Percentiles rank a stretch among this genome's conserved stretches.
phyloP scores from a whole-genome alignment of 1,140 invertebrate genomes.

The Idris sp. region DNA sequence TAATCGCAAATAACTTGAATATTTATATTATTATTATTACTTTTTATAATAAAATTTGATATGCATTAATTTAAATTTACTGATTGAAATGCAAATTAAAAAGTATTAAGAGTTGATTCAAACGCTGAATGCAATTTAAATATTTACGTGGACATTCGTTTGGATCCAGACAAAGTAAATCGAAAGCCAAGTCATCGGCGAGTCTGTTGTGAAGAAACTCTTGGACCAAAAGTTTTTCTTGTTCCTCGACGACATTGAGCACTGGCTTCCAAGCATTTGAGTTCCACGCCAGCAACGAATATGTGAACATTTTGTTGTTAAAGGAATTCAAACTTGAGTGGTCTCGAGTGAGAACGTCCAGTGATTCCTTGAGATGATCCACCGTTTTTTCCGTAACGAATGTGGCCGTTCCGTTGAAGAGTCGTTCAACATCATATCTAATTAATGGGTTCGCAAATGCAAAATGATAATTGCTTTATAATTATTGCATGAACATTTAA shows the following conservation, averaged over 20 bases:
- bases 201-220: slow-evolving; percentile 67
- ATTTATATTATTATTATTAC: no score
- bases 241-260: slow-evolving; percentile 67
- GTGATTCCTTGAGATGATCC: slow-evolving; percentile 71
- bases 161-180: slow-evolving; percentile 68
- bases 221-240: slow-evolving; percentile 64
- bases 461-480: no score
- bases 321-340: slow-evolving; percentile 71
- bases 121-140: no score
- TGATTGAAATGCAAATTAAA: no score
- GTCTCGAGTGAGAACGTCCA: slow-evolving; percentile 69
- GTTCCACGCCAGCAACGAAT: slow-evolving; percentile 68
- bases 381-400: slow-evolving; percentile 67
- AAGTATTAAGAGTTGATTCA: no score
- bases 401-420: slow-evolving; percentile 69
- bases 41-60: no score
- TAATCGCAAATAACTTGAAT: no score
- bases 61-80: no score
- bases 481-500: no score
- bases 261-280: slow-evolving; percentile 68
- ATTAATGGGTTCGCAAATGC: no score
- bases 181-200: slow-evolving; percentile 65
- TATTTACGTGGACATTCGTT: slow-evolving; percentile 65
- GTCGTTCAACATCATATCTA: slow-evolving; percentile 70
- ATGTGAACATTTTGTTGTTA: slow-evolving; percentile 76